Percentiles rank a stretch among this genome's conserved stretches.
Conservation (phyloP, 2,113 vertebrate genomes). For the human region DNA sequence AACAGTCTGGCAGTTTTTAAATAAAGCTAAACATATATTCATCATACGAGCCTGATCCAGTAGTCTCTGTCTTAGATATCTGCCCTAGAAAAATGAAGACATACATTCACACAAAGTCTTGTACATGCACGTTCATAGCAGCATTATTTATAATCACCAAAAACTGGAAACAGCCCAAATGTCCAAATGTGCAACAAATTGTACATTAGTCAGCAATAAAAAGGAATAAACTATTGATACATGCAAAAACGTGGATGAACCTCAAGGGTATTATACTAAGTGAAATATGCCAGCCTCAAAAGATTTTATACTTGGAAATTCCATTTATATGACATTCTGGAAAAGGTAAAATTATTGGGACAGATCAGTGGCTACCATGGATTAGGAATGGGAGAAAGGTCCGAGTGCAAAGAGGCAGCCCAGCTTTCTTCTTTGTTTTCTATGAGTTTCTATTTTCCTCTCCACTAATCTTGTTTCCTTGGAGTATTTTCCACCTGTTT, state of each 20-base stretch:
- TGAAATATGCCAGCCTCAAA: conserved; percentile 37
- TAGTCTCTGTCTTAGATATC: background rate
- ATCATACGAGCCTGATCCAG: background rate
- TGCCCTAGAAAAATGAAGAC: conserved; percentile 34
- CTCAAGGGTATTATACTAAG: background rate
- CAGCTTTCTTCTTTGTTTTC: conserved; percentile 54
- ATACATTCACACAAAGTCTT: conserved; percentile 1
- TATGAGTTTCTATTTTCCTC: conserved; percentile 58
- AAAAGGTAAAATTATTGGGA: background rate
- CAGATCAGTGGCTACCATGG: background rate
- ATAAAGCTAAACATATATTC: conserved; percentile 26
- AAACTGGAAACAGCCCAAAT: conserved; percentile 19
- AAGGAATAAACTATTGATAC: background rate
- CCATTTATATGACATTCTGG: conserved; percentile 1
- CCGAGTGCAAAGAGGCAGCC: conserved; percentile 33
- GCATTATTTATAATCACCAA: conserved; percentile 26
- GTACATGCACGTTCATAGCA: background rate
- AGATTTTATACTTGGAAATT: conserved; percentile 15
- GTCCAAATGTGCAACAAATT: background rate
- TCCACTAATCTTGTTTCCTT: conserved; percentile 60
- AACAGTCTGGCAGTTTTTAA: background rate
- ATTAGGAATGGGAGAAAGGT: background rate
- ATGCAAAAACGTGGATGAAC: background rate
- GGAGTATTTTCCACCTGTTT: conserved; percentile 59
- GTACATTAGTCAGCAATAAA: conserved; percentile 49